A percentile compares a stretch with the other conserved stretches of the same genome.
phyloP scores from a whole-genome alignment of 2,888 invertebrate genomes.

The Cryptus armator region DNA sequence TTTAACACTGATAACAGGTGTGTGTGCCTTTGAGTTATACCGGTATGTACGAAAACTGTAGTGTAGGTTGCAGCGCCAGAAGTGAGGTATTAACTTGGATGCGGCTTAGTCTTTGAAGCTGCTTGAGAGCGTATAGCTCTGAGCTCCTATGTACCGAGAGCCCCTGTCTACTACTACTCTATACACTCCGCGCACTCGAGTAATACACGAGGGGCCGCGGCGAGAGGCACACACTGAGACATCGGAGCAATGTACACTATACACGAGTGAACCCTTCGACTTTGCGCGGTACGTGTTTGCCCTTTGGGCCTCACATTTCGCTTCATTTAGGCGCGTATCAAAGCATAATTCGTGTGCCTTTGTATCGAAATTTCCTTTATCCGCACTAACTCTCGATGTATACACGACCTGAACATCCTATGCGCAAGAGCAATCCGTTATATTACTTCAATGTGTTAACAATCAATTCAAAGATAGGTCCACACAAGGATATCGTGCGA shows the following conservation, averaged over 20 bases:
- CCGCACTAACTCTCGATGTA: constrained; percentile 25
- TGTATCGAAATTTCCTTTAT: constrained; percentile 48
- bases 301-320: constrained; percentile 29
- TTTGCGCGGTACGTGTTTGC: constrained; percentile 61
- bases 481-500: background rate
- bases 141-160: constrained; percentile 20
- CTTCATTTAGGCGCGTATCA: constrained; percentile 50
- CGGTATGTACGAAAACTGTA: constrained; percentile 13
- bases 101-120: constrained; percentile 65
- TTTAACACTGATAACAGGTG: constrained; percentile 8
- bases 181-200: constrained; percentile 36
- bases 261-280: constrained; percentile 59
- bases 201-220: constrained; percentile 33
- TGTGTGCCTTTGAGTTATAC: constrained; percentile 26
- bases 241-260: constrained; percentile 16
- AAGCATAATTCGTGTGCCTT: constrained; percentile 63
- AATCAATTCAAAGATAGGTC: background rate
- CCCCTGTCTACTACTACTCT: constrained; percentile 35
- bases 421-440: background rate
- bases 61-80: constrained; percentile 9
- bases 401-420: background rate
- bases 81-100: constrained; percentile 62
- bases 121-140: constrained; percentile 40
- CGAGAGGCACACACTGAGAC: constrained; percentile 9
- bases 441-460: background rate